Evolutionary conservation across 2,888 invertebrate genomes (phyloP).

Genomic region (Andrena minutula): DNA sequence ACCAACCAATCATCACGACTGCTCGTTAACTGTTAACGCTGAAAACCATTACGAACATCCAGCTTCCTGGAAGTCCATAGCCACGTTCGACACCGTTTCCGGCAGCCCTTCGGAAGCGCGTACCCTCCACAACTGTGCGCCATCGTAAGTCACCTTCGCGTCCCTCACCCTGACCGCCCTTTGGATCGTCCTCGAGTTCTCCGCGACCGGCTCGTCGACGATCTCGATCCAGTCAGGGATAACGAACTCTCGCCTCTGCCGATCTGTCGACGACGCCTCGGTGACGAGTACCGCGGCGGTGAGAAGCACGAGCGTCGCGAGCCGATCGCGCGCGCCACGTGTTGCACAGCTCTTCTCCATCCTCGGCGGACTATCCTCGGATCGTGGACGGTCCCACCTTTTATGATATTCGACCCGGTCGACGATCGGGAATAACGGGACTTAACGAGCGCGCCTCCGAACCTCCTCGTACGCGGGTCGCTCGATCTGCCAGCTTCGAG

Average conservation of each 20-base stretch:
- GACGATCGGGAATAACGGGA: conserved; percentile 78
- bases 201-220: conserved; percentile 60
- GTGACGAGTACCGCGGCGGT: conserved; percentile 42
- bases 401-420: conserved; percentile 79
- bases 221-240: conserved; percentile 55
- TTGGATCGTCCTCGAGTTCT: conserved; percentile 41
- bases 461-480: conserved; percentile 37
- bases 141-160: conserved; percentile 88
- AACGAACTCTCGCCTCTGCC: conserved; percentile 52
- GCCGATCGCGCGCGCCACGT: conserved; percentile 16
- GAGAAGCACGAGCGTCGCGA: conserved; percentile 36
- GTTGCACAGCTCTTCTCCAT: conserved; percentile 52
- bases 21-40: not conserved
- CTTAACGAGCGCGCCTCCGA: conserved; percentile 57
- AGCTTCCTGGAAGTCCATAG: conserved; percentile 86
- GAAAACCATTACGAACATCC: conserved; percentile 85
- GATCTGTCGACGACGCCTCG: conserved; percentile 49
- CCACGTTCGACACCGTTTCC: conserved; percentile 82
- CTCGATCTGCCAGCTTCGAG: conserved; percentile 19
- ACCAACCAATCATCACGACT: no score
- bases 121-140: conserved; percentile 92
- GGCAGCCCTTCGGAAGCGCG: conserved; percentile 86
- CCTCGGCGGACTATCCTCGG: conserved; percentile 74
- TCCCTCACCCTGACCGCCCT: conserved; percentile 75
- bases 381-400: conserved; percentile 71